Evolutionary conservation across 2,888 invertebrate genomes (phyloP), one percentile per base, ranked within the genome.

Genomic region (Erebia aethiops): DNA sequence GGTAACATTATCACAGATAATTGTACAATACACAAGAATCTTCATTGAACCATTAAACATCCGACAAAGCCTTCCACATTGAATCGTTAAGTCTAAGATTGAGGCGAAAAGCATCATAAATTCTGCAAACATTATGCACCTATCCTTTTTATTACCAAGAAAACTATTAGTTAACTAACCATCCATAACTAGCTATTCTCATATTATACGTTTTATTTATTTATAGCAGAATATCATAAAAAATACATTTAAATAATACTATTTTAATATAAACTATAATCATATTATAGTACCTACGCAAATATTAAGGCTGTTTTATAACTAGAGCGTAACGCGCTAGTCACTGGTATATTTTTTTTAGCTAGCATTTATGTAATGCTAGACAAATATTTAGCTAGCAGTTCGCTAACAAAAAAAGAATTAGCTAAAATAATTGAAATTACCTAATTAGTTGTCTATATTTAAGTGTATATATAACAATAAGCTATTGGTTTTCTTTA

Each of bases 41-140:
- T 52, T 60, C 52, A 67, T 58, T 35, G n/a, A 64, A 16, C 14
- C 64, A 69, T 64, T 43, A 69, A 69, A 64, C 51, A 49, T 58
- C 64, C 58, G 63, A 64, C 54, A 65, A 69, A 65, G 58, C 41
- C 16, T 69, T 58, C 41, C 64, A 69, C 67, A 52, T 52, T 61
- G 52, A 67, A 64, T 69, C 58, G 64, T 69, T 54, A 52, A 58
- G 57, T 69, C 58, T 69, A 69, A 58, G 51, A 64, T 60, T 58
- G 57, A 58, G 57, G 54, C 69, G 69, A 58, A 69, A 69, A 69
- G 46, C 18, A 58, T 58, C 64, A 43, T 69, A 69, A 69, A 69
- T 64, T 64, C 21, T 56, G 35, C 58, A 64, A 58, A 58, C 60
- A 58, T 26, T 16, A 69, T 64, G 54, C 46, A 35, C 18, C 51